Evolutionary conservation across 2,113 vertebrate genomes (phyloP).

Genomic region (Sander vitreus): DNA sequence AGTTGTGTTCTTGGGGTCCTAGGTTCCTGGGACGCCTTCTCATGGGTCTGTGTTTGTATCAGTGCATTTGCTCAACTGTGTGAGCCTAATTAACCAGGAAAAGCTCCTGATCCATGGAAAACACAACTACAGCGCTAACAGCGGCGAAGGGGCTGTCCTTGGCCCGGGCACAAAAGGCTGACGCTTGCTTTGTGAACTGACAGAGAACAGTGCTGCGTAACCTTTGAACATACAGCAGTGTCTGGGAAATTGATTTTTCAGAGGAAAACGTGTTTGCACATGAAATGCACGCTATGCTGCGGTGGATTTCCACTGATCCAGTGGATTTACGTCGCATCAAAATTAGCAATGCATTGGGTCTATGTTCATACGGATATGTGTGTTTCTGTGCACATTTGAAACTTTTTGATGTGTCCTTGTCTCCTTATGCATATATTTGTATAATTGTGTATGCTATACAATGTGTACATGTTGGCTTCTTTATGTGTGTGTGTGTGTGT

Average conservation of each 20-base stretch:
- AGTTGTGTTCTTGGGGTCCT: neutral
- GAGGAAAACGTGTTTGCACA: constrained; percentile 71
- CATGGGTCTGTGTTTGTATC: neutral
- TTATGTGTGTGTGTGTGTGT: neutral
- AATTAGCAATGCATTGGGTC: constrained; percentile 20
- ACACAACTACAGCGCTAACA: constrained; percentile 5
- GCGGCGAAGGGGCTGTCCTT: constrained; percentile 50
- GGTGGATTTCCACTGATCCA: constrained; percentile 60
- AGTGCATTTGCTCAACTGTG: constrained; percentile 7
- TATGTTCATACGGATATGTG: constrained; percentile 3
- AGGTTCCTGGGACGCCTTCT: neutral
- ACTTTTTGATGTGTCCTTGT: constrained; percentile 37
- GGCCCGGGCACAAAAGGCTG: constrained; percentile 47
- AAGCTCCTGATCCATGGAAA: constrained; percentile 31
- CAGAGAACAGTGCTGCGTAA: constrained; percentile 37
- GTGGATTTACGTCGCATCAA: constrained; percentile 59
- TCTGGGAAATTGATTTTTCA: constrained; percentile 60
- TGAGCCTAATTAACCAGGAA: constrained; percentile 39
- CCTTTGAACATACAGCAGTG: constrained; percentile 61
- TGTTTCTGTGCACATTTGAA: constrained; percentile 11
- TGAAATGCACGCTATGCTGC: constrained; percentile 51
- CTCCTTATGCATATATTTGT: constrained; percentile 4
- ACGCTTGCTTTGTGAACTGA: constrained; percentile 40
- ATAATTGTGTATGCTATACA: neutral
- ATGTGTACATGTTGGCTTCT: neutral